Evolutionary conservation across 2,113 vertebrate species (phyloP), one percentile per base, ranked within the genome.

Genomic region (Chascanopsetta lugubris): DNA sequence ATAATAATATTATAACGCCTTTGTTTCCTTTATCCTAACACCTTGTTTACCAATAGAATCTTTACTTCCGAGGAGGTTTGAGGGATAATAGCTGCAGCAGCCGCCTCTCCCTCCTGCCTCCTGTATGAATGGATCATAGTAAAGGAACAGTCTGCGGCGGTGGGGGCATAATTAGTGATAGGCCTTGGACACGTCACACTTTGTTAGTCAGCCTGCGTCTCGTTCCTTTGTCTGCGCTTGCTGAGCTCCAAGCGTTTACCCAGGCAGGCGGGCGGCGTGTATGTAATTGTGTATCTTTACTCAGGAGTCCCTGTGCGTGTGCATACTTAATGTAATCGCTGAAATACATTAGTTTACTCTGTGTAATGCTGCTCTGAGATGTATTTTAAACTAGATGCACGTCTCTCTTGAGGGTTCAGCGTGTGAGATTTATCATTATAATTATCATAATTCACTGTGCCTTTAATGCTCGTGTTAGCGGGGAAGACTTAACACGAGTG

Each of bases 141-240:
- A 42, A 62, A 61, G 63, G 70, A 77, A 70, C 85, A 83, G 76
- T 87, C 79, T 81, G 82, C 64, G 72, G 83, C 74, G 64, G 67
- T 32, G 64, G 46, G 83, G 87, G 88, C 79, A 80, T 83, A 88
- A 90, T 89, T 89, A 90, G 80, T 80, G 80, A 85, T 65, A 78
- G 73, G 69, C 77, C 82, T 69, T 85, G 79, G 85, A 90, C 84
- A 79, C 67, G 85, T 84, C 87, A 82, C 79, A 74, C 61, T 85
- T 76, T 83, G 85, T 90, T 90, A 86, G 78, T 77, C 75, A 71
- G 72, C 49, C 26, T 71, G 29, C 24, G 67, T 79, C 80, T 81
- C 69, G 85, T 77, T 80, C 74, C 47, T 79, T 78, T 85, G 74
- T 85, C 77, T 86, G n/a, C n/a, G n/a, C 24, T 75, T 73, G 34